A percentile compares a stretch with the other conserved stretches of the same genome.
These are phyloP conservation scores for Ptiloglossa arizonensis DNA, from an alignment of 1,140 invertebrate species.

Conservation along the genomic window DNA sequence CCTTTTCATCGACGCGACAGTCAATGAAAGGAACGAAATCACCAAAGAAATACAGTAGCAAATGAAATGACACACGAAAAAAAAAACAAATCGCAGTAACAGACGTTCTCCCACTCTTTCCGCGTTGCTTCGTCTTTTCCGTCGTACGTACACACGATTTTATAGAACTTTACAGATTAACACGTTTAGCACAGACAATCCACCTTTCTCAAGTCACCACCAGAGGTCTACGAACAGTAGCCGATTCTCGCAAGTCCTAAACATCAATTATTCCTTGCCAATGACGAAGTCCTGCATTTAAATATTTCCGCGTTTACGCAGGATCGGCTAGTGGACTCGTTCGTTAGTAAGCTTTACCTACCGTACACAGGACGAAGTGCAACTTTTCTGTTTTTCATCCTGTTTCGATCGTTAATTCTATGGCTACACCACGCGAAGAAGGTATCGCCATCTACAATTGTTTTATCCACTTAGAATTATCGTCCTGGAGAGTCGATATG, in stretches of 20 bases:
- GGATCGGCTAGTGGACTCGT: too few species aligned
- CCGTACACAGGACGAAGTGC: too few species aligned
- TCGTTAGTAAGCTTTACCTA: too few species aligned
- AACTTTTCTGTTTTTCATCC: too few species aligned
- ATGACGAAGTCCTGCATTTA: background rate
- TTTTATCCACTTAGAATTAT: background rate
- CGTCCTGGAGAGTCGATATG: background rate
- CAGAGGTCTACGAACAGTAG: background rate
- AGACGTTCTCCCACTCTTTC: background rate
- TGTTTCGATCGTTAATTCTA: too few species aligned
- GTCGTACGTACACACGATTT: background rate
- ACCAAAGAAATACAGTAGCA: background rate
- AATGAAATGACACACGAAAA: background rate
- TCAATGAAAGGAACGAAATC: background rate
- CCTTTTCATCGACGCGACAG: background rate
- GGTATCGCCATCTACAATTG: background rate
- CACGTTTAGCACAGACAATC: background rate
- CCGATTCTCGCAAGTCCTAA: background rate
- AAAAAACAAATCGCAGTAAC: constrained; percentile 22
- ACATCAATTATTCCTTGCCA: background rate
- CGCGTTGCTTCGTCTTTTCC: background rate
- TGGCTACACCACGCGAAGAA: too few species aligned
- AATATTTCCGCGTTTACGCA: background rate
- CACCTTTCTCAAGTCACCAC: background rate
- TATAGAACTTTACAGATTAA: background rate